phyloP scores from a whole-genome alignment of 2,113 vertebrate species.

The Pterocles orientalis region DNA sequence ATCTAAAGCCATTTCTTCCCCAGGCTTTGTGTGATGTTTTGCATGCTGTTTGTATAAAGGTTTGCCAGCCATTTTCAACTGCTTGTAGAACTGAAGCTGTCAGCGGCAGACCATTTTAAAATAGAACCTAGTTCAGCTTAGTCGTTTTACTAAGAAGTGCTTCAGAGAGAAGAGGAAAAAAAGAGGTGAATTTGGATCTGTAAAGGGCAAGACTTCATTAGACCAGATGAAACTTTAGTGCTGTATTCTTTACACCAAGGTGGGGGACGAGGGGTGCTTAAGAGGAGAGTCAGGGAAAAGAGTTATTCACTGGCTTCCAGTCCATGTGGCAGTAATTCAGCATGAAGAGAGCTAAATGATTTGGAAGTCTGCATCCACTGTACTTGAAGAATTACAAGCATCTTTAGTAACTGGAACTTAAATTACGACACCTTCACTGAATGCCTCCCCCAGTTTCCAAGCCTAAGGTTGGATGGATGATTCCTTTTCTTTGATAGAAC shows the following conservation, averaged over 20 bases:
- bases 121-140: slow-evolving; percentile 28
- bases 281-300: neutral
- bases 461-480: neutral
- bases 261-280: neutral
- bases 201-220: neutral
- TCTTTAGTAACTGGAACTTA: neutral
- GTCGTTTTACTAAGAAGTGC: slow-evolving; percentile 16
- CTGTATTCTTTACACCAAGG: neutral
- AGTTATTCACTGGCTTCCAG: slow-evolving; percentile 1
- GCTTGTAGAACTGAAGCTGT: neutral
- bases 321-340: slow-evolving; percentile 47
- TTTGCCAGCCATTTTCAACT: slow-evolving; percentile 39
- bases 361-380: slow-evolving; percentile 5
- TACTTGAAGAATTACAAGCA: slow-evolving; percentile 29
- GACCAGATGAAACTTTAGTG: neutral
- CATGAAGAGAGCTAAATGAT: slow-evolving; percentile 1
- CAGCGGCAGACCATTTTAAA: neutral
- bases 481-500: neutral
- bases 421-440: neutral
- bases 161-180: neutral
- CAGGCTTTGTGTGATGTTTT: slow-evolving; percentile 14
- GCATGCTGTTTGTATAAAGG: slow-evolving; percentile 43
- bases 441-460: neutral
- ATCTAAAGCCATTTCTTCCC: slow-evolving; percentile 60
- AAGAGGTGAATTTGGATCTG: neutral